These are phyloP conservation scores for Molothrus aeneus DNA, from an alignment of 2,797 vertebrate species.

Conservation along the genomic window DNA sequence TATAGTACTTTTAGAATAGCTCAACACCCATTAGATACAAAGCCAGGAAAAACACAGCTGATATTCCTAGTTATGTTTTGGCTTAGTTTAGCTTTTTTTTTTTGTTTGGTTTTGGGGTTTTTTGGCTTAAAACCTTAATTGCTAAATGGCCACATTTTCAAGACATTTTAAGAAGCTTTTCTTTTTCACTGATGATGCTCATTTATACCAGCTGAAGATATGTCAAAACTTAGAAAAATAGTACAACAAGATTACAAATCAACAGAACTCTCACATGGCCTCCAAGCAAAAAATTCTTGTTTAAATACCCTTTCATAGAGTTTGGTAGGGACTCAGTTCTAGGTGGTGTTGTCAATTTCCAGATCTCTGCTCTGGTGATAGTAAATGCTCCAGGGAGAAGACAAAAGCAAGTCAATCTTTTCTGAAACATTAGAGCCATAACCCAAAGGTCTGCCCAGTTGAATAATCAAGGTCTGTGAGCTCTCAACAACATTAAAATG, in stretches of 20 bases:
- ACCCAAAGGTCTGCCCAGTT: not conserved
- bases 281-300: not conserved
- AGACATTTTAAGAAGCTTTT: not conserved
- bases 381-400: not conserved
- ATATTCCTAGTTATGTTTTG: not conserved
- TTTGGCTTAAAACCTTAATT: not conserved
- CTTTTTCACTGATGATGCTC: not conserved
- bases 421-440: constrained; percentile 1
- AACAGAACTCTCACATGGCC: not conserved
- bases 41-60: not conserved
- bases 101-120: not conserved
- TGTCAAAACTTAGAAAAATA: not conserved
- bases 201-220: not conserved
- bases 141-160: not conserved
- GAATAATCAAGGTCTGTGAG: not conserved
- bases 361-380: not conserved
- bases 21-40: not conserved
- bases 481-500: not conserved
- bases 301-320: not conserved
- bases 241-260: not conserved
- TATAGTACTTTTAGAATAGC: not conserved
- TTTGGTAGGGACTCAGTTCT: not conserved
- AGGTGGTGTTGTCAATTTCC: not conserved
- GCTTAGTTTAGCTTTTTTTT: not conserved
- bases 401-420: not conserved